A percentile compares a stretch with the other conserved stretches of the same genome.
phyloP scores from a whole-genome alignment of 2,888 invertebrate species.

The Troides helena region DNA sequence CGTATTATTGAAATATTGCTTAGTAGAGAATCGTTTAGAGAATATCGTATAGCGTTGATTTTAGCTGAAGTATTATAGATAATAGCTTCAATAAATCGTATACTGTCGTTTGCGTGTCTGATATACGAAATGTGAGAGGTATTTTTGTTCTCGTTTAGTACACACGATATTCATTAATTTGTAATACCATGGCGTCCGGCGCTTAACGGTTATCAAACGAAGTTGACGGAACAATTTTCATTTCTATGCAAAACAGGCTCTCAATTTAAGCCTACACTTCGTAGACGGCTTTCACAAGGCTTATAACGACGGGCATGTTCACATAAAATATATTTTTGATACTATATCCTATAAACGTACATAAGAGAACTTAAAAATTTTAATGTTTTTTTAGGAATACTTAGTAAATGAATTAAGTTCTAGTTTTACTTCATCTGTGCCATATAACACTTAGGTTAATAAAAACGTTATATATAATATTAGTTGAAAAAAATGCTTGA shows the following conservation, averaged over 20 bases:
- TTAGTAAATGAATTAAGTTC: background rate
- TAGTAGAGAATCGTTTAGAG: no score
- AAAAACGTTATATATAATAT: no score
- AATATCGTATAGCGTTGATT: no score
- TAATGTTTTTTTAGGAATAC: background rate
- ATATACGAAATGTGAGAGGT: background rate
- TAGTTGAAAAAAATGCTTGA: no score
- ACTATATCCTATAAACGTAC: background rate
- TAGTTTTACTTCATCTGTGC: no score
- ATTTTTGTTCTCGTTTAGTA: conserved; percentile 3
- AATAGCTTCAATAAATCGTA: no score
- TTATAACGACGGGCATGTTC: conserved; percentile 19
- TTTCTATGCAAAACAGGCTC: conserved; percentile 31
- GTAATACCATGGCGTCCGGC: conserved; percentile 17
- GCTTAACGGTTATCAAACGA: conserved; percentile 29
- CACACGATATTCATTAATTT: conserved; percentile 21
- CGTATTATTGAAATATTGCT: no score
- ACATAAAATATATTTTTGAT: conserved; percentile 23
- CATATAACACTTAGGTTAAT: no score
- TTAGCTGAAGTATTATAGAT: no score
- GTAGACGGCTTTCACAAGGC: conserved; percentile 25
- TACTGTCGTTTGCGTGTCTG: no score
- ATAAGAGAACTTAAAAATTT: background rate
- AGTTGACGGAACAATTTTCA: conserved; percentile 30
- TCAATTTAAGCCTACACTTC: conserved; percentile 29